These are phyloP conservation scores for Eptesicus fuscus DNA, from an alignment of 2,113 vertebrate genomes.

Conservation along the genomic window DNA sequence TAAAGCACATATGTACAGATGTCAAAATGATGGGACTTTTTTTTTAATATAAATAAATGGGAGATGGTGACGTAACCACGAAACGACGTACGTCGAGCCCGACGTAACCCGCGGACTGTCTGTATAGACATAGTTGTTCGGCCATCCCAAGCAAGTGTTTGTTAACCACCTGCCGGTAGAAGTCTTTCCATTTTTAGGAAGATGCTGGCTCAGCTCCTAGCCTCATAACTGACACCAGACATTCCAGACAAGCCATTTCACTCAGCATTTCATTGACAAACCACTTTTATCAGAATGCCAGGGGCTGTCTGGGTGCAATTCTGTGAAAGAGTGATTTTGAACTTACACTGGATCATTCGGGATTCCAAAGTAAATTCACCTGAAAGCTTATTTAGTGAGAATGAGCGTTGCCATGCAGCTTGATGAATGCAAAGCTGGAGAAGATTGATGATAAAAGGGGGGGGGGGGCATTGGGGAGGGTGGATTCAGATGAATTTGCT, in stretches of 20 bases:
- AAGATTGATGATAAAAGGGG: constrained; percentile 20
- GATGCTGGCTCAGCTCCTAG: constrained; percentile 32
- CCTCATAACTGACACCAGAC: not conserved
- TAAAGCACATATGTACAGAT: no score
- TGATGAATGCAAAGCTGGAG: not conserved
- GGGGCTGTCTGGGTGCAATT: constrained; percentile 43
- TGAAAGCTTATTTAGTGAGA: constrained; percentile 48
- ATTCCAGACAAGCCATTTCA: constrained; percentile 62
- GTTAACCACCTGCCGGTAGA: constrained; percentile 10
- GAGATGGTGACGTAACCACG: no score
- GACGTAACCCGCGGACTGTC: no score
- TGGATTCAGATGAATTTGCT: not conserved
- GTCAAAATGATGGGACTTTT: no score
- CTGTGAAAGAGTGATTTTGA: constrained; percentile 44
- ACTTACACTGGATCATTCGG: not conserved
- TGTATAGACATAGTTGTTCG: not conserved
- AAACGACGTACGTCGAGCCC: no score
- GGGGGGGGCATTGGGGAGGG: accelerated
- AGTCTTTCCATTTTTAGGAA: not conserved
- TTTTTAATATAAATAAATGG: no score
- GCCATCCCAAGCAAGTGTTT: not conserved
- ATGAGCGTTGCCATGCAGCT: constrained; percentile 32
- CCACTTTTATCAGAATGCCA: constrained; percentile 55
- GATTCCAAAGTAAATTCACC: constrained; percentile 58
- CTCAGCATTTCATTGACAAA: constrained; percentile 65